A percentile compares a stretch with the other conserved stretches of the same genome.
Conservation (phyloP, 2,113 vertebrate species). For the Todiramphus saurophagus region DNA sequence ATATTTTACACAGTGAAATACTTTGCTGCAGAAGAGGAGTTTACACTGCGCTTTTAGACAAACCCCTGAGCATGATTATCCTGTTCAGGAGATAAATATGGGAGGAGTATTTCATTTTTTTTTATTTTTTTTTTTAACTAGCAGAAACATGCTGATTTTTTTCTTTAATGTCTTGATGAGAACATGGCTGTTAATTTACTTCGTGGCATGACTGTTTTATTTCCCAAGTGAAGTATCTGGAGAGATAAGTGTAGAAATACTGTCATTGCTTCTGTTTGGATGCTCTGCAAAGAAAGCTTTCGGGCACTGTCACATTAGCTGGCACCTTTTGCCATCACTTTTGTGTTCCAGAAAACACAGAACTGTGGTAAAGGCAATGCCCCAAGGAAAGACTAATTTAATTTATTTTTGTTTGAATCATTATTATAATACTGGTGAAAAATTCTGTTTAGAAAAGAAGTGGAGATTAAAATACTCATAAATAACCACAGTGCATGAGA, state of each 20-base stretch:
- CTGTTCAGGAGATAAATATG: not conserved
- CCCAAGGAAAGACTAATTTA: not conserved
- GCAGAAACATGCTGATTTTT: not conserved
- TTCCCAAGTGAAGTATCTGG: not conserved
- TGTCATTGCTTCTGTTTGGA: not conserved
- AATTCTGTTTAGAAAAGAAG: not conserved
- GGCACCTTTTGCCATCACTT: not conserved
- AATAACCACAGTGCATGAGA: not conserved
- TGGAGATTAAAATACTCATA: not conserved
- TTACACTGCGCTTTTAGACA: not conserved
- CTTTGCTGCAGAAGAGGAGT: not conserved
- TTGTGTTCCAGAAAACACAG: not conserved
- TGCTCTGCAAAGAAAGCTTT: not conserved
- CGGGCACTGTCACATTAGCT: not conserved
- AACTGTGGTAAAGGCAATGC: not conserved
- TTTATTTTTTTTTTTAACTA: not conserved
- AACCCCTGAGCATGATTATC: accelerated
- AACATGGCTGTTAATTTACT: not conserved
- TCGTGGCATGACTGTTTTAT: not conserved
- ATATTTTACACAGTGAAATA: not conserved
- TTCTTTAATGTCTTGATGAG: not conserved
- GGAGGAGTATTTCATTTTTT: not conserved
- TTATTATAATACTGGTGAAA: not conserved
- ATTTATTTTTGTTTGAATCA: not conserved
- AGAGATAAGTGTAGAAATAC: not conserved